A percentile compares a stretch with the other conserved stretches of the same genome.
Evolutionary conservation across 2,113 vertebrate species (phyloP).

Genomic region (Aepyceros melampus): DNA sequence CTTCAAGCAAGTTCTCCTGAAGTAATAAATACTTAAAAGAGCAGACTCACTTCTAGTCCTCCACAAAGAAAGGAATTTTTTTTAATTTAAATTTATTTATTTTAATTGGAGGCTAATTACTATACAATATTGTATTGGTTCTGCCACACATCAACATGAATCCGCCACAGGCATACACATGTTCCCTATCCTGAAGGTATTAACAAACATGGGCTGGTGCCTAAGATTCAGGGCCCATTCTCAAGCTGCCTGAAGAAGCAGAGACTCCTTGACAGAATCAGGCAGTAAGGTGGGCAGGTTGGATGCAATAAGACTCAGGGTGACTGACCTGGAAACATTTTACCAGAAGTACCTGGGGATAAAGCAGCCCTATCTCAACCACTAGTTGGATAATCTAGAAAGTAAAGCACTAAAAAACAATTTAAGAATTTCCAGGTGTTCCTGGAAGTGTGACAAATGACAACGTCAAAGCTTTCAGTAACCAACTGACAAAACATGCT

Average conservation of each 20-base stretch:
- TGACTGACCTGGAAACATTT: neutral
- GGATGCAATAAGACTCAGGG: neutral
- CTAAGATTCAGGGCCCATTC: neutral
- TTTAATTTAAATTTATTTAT: too few species aligned
- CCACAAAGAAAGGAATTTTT: neutral
- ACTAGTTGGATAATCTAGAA: neutral
- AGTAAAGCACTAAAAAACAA: neutral
- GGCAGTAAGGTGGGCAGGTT: neutral
- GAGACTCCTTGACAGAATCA: neutral
- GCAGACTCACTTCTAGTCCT: neutral
- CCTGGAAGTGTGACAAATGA: neutral
- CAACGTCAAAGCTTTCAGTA: neutral
- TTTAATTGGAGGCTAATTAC: too few species aligned
- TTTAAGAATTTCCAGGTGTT: neutral
- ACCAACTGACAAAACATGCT: neutral
- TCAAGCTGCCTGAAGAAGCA: neutral
- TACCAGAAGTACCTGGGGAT: neutral
- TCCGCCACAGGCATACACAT: too few species aligned
- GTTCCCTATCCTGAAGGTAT: neutral
- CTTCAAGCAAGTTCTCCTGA: neutral
- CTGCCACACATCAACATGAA: too few species aligned
- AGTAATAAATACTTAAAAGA: neutral
- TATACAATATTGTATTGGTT: too few species aligned
- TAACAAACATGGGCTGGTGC: rapidly evolving
- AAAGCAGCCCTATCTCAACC: neutral